Percentiles rank a stretch among this genome's conserved stretches.
Conservation (phyloP, 2,797 vertebrate genomes). For the Rhabdomys pumilio region DNA sequence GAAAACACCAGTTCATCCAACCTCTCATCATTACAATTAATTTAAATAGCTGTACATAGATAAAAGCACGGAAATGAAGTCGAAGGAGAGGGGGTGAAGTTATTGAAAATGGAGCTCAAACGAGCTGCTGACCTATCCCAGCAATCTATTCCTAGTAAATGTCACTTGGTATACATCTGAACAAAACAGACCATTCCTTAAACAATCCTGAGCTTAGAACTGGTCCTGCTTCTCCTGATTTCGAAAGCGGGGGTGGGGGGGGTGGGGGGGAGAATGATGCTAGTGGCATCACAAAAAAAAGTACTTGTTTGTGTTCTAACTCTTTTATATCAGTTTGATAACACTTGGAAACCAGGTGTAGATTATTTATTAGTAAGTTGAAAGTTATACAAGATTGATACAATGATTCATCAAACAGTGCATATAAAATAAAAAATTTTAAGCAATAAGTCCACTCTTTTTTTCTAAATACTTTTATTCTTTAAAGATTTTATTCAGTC, state of each 20-base stretch:
- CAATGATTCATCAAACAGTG: not conserved
- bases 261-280: not conserved
- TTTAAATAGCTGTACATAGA: not conserved
- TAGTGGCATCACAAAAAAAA: not conserved
- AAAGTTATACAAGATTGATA: not conserved
- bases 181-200: not conserved
- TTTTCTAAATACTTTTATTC: not conserved
- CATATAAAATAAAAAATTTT: not conserved
- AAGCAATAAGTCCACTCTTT: not conserved
- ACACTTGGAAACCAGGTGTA: not conserved
- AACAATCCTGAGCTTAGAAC: not conserved
- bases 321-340: not conserved
- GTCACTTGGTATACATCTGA: not conserved
- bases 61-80: not conserved
- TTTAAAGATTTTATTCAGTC: not conserved
- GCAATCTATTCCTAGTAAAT: not conserved
- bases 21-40: not conserved
- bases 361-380: slow-evolving; percentile 16
- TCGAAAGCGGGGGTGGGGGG: not conserved
- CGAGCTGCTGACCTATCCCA: not conserved
- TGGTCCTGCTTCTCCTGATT: not conserved
- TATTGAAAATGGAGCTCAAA: not conserved
- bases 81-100: not conserved
- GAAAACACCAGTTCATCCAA: not conserved
- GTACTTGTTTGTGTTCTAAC: not conserved